phyloP scores from a whole-genome alignment of 2,797 vertebrate genomes.

The Sebastes glaucus region DNA sequence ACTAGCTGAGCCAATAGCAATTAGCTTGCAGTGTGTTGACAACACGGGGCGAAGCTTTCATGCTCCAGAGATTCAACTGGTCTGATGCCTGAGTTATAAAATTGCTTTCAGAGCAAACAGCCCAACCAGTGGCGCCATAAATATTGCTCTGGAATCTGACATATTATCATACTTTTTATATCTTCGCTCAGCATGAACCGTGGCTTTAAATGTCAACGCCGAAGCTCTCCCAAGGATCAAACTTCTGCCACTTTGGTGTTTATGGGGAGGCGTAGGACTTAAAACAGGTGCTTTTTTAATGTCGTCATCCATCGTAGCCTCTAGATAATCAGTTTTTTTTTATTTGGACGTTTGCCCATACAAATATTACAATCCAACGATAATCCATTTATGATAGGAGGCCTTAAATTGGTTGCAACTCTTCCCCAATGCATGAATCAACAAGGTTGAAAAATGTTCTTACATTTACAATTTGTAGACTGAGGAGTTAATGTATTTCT shows the following conservation, averaged over 20 bases:
- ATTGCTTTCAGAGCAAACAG: constrained; percentile 6
- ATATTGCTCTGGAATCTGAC: neutral
- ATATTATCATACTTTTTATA: constrained; percentile 3
- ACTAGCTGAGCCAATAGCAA: constrained; percentile 25
- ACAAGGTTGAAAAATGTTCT: neutral
- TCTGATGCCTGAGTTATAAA: neutral
- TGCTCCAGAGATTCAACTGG: constrained; percentile 7
- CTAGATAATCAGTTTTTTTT: constrained; percentile 13
- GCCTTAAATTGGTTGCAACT: neutral
- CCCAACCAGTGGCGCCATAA: neutral
- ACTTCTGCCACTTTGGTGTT: neutral
- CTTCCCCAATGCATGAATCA: neutral
- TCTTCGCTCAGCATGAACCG: neutral
- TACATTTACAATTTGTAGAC: neutral
- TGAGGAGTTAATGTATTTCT: neutral
- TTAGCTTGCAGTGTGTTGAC: constrained; percentile 37
- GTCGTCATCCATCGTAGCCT: neutral
- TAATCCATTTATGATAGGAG: neutral
- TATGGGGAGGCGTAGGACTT: neutral
- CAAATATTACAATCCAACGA: neutral
- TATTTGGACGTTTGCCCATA: neutral
- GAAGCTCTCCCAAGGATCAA: constrained; percentile 18
- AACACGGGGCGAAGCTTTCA: neutral
- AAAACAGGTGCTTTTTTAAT: neutral
- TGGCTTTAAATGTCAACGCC: constrained; percentile 7